Conservation (phyloP, 2,113 vertebrate genomes). For the Aptenodytes forsteri region DNA sequence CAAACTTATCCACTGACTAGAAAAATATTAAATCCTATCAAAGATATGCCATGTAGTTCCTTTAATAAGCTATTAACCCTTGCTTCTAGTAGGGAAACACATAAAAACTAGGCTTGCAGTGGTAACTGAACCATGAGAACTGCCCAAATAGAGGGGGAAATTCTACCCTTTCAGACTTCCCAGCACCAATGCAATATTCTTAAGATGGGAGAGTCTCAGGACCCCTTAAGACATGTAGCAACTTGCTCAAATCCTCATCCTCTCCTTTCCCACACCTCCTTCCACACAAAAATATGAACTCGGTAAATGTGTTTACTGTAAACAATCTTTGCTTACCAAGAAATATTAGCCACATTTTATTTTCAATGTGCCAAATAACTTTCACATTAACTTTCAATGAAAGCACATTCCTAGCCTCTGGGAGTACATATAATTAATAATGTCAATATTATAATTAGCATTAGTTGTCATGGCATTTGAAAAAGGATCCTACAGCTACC, state of each 20-base stretch:
- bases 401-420: not conserved
- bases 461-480: conserved; percentile 13
- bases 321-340: not conserved
- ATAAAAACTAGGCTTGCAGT: not conserved
- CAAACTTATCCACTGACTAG: not conserved
- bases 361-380: not conserved
- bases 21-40: not conserved
- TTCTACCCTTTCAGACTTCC: not conserved
- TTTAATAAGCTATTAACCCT: not conserved
- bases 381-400: not conserved
- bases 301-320: not conserved
- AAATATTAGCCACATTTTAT: not conserved
- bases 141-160: not conserved
- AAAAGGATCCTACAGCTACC: conserved; percentile 12
- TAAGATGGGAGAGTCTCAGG: not conserved
- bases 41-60: not conserved
- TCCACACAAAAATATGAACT: not conserved
- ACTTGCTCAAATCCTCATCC: not conserved
- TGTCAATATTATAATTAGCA: not conserved
- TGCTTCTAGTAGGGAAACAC: not conserved
- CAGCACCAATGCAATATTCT: not conserved
- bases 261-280: not conserved
- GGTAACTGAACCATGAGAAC: not conserved
- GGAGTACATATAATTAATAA: not conserved
- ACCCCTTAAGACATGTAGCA: not conserved